These are phyloP conservation scores for Limosa lapponica DNA, from an alignment of 2,797 vertebrate species.

Conservation along the genomic window DNA sequence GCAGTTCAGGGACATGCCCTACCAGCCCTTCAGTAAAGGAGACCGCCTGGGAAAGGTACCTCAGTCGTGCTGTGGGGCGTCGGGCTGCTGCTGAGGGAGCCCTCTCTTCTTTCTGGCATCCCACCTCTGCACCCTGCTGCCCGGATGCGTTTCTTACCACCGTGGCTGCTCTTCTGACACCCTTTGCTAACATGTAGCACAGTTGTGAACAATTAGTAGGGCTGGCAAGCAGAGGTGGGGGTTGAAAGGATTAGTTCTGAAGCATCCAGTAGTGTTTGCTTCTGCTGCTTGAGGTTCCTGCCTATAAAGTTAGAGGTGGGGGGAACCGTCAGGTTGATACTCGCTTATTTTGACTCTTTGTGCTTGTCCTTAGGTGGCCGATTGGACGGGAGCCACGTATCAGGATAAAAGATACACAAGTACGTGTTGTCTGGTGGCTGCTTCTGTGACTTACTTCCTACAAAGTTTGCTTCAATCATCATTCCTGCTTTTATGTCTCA, in stretches of 20 bases:
- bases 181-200: fast-evolving
- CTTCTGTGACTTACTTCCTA: neutral
- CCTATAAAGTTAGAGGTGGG: fast-evolving
- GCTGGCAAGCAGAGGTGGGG: neutral
- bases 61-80: fast-evolving
- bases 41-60: conserved; percentile 95
- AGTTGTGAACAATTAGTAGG: neutral
- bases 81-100: neutral
- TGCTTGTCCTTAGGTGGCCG: conserved; percentile 86
- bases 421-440: conserved; percentile 72
- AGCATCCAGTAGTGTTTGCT: fast-evolving
- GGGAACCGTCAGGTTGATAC: fast-evolving
- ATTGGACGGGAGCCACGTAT: conserved; percentile 98
- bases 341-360: neutral
- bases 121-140: fast-evolving
- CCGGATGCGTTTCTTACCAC: fast-evolving
- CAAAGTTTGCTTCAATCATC: neutral
- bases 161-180: fast-evolving
- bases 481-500: neutral
- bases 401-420: conserved; percentile 99
- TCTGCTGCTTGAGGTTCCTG: neutral
- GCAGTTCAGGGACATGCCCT: conserved; percentile 98
- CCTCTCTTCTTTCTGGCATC: fast-evolving
- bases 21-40: conserved; percentile 99
- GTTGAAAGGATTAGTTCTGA: no score